Conservation (phyloP, 2,113 vertebrate genomes). For the Furnarius figulus region DNA sequence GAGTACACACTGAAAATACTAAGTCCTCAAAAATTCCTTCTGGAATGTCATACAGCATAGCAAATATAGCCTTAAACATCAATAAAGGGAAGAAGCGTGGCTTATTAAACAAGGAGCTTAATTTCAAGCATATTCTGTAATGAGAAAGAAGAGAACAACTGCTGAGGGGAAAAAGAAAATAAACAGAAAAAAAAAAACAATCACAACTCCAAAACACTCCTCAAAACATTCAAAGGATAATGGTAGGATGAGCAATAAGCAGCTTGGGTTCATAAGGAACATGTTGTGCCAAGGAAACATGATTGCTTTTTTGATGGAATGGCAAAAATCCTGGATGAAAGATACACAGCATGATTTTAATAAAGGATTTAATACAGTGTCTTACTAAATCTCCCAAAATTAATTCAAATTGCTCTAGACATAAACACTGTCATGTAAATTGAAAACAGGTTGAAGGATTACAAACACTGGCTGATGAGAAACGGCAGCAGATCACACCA, state of each 20-base stretch:
- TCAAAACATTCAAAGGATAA: constrained; percentile 22
- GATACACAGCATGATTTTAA: constrained; percentile 57
- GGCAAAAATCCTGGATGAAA: constrained; percentile 49
- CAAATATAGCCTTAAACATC: background rate
- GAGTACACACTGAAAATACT: background rate
- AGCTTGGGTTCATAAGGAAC: constrained; percentile 28
- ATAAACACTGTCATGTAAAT: constrained; percentile 9
- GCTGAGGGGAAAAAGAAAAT: constrained; percentile 8
- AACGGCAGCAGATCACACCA: background rate
- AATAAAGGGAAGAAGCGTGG: background rate
- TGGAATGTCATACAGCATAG: background rate
- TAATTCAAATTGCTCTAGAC: constrained; percentile 49
- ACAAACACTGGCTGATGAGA: constrained; percentile 21
- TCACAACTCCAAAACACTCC: background rate
- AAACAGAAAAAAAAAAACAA: background rate
- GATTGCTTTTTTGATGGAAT: constrained; percentile 60
- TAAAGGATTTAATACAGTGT: constrained; percentile 53
- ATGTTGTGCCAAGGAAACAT: background rate
- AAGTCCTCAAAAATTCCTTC: background rate
- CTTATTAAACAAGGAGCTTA: constrained; percentile 12
- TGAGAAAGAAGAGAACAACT: background rate
- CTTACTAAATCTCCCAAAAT: constrained; percentile 57
- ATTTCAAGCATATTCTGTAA: constrained; percentile 7
- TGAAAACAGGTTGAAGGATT: constrained; percentile 47
- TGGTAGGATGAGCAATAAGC: constrained; percentile 17